These are phyloP conservation scores for Apodemia duryi DNA, from an alignment of 2,888 invertebrate species.

Conservation along the genomic window DNA sequence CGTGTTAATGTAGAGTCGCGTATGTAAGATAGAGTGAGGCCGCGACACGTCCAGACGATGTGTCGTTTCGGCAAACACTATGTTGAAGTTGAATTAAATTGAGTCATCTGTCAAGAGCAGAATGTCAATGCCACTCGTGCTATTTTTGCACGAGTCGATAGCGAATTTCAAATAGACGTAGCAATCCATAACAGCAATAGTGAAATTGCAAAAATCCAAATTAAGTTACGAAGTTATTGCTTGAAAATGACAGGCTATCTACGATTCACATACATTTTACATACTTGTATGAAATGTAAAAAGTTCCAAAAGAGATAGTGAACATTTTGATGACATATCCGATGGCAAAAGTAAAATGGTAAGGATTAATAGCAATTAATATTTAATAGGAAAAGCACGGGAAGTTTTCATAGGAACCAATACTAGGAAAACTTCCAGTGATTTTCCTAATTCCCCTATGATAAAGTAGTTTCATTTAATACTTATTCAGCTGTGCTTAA, in stretches of 20 bases:
- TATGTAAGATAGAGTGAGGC: slow-evolving; percentile 47
- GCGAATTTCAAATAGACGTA: neutral
- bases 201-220: neutral
- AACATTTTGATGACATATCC: too few species aligned
- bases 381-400: too few species aligned
- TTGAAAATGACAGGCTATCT: neutral
- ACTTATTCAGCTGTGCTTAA: too few species aligned
- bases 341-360: too few species aligned
- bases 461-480: too few species aligned
- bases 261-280: too few species aligned
- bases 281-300: too few species aligned
- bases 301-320: too few species aligned
- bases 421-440: too few species aligned
- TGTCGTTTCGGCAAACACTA: slow-evolving; percentile 60
- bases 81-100: slow-evolving; percentile 33
- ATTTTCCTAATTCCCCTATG: too few species aligned
- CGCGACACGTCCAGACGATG: slow-evolving; percentile 46
- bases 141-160: slow-evolving; percentile 30
- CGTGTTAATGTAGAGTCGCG: slow-evolving; percentile 18
- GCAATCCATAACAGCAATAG: neutral
- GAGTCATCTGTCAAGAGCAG: slow-evolving; percentile 18
- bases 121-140: slow-evolving; percentile 28
- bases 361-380: too few species aligned
- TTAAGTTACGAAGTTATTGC: neutral
- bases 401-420: too few species aligned